phyloP scores from a whole-genome alignment of 2,113 vertebrate species.

The Ptychochromis oligacanthus region DNA sequence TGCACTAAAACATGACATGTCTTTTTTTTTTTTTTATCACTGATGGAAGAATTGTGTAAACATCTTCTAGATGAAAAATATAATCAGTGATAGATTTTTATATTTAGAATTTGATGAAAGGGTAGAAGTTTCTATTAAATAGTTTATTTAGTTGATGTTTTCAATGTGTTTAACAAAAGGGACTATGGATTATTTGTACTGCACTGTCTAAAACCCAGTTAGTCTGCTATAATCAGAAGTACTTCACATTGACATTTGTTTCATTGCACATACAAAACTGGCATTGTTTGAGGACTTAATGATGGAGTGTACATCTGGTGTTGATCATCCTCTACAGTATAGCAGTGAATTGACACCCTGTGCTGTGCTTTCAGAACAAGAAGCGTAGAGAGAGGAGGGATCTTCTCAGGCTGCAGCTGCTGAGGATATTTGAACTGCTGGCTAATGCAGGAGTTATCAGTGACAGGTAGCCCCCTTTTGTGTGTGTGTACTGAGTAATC shows the following conservation, averaged over 20 bases:
- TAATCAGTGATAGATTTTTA: neutral
- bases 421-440: slow-evolving; percentile 96
- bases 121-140: neutral
- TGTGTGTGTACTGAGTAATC: neutral
- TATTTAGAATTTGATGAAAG: neutral
- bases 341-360: neutral
- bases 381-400: slow-evolving; percentile 95
- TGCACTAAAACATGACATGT: neutral
- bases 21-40: too few relatives aligned
- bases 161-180: neutral
- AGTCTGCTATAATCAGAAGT: neutral
- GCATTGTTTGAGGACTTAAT: neutral
- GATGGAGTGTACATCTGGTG: neutral
- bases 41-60: neutral
- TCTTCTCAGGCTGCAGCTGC: slow-evolving; percentile 90
- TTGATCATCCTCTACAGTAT: neutral
- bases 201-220: too few relatives aligned
- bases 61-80: neutral
- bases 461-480: slow-evolving; percentile 85
- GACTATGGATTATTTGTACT: neutral
- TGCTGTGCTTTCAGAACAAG: slow-evolving; percentile 88
- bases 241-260: neutral
- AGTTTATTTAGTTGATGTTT: neutral
- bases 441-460: slow-evolving; percentile 97
- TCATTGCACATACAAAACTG: neutral